Percentiles rank a stretch among this genome's conserved stretches.
These are phyloP conservation scores for Tachina grossa DNA, from an alignment of 2,888 invertebrate genomes.

Conservation along the genomic window DNA sequence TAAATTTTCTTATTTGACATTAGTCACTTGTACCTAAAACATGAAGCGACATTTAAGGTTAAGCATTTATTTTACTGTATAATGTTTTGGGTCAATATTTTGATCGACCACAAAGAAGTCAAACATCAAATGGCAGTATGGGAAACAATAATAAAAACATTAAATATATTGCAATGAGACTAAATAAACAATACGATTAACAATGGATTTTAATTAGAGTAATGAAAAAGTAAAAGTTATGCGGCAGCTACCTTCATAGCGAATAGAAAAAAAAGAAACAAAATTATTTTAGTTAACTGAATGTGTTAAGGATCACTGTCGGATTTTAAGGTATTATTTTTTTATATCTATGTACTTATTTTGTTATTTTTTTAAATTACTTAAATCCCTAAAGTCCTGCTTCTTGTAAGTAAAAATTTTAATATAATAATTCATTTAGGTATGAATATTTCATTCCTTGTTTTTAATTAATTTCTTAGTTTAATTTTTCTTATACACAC, in stretches of 20 bases:
- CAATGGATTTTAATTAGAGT: constrained; percentile 71
- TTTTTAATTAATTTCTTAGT: not conserved
- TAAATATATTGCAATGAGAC: constrained; percentile 62
- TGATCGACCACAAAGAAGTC: constrained; percentile 69
- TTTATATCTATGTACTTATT: not conserved
- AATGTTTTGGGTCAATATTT: constrained; percentile 66
- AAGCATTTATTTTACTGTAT: constrained; percentile 10
- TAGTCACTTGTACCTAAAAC: constrained; percentile 37
- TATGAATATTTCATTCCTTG: not conserved
- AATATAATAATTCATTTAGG: constrained; percentile 62
- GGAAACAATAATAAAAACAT: constrained; percentile 56
- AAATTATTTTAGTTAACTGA: constrained; percentile 35
- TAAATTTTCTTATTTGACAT: constrained; percentile 36
- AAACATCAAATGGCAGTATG: constrained; percentile 51
- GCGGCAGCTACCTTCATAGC: not conserved
- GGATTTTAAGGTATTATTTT: not conserved
- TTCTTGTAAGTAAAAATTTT: constrained; percentile 43
- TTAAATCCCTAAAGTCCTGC: constrained; percentile 24
- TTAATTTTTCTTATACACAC: not conserved
- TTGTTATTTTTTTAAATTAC: constrained; percentile 17
- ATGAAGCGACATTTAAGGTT: constrained; percentile 14
- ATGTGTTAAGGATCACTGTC: constrained; percentile 51
- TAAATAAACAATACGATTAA: constrained; percentile 58
- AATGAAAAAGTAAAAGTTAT: constrained; percentile 43
- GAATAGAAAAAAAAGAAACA: constrained; percentile 12